These are phyloP conservation scores for Macropis europaea DNA, from an alignment of 2,888 invertebrate species.

Conservation along the genomic window DNA sequence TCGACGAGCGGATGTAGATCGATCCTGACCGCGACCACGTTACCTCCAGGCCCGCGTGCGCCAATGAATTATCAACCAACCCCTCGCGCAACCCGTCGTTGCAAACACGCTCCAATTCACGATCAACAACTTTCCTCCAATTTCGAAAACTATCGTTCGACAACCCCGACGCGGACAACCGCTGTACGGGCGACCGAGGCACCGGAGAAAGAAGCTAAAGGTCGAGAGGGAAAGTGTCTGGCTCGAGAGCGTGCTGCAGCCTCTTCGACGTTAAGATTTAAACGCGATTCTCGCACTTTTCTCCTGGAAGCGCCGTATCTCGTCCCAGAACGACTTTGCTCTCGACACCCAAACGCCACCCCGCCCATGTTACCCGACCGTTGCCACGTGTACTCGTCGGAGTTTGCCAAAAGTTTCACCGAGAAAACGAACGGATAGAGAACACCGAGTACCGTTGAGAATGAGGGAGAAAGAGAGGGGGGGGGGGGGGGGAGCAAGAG, in stretches of 20 bases:
- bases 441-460: background rate
- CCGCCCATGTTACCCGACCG: background rate
- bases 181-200: background rate
- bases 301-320: background rate
- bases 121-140: no score
- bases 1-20: constrained; percentile 40
- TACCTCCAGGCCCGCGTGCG: background rate
- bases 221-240: constrained; percentile 24
- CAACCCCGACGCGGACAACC: no score
- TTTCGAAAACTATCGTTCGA: no score
- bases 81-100: no score
- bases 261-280: constrained; percentile 7
- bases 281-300: background rate
- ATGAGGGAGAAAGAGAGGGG: background rate
- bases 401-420: background rate
- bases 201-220: background rate
- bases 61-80: constrained; percentile 9
- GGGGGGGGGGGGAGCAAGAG: background rate
- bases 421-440: background rate
- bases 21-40: constrained; percentile 15
- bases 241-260: background rate
- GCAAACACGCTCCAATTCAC: no score
- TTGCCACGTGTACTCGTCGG: constrained; percentile 3
- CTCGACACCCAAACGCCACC: background rate
- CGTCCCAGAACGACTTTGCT: background rate